These are phyloP conservation scores for Ictidomys tridecemlineatus DNA, from an alignment of 2,113 vertebrate species.

Conservation along the genomic window DNA sequence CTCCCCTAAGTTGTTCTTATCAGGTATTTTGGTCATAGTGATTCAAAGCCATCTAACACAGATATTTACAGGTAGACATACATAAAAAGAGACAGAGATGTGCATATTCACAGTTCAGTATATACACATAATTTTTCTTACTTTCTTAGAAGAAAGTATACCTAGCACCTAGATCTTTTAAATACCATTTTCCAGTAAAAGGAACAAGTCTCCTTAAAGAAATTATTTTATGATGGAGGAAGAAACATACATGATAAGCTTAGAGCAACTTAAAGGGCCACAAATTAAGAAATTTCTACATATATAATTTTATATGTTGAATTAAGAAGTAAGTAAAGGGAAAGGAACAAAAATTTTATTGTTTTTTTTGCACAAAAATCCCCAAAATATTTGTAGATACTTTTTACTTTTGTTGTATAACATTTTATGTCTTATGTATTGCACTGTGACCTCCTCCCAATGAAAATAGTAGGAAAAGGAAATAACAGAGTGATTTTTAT, in stretches of 20 bases:
- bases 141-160: neutral
- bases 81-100: no score
- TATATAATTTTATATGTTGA: neutral
- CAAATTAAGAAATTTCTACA: neutral
- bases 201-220: no score
- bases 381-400: neutral
- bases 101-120: neutral
- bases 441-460: neutral
- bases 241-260: neutral
- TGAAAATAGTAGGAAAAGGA: neutral
- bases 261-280: neutral
- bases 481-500: neutral
- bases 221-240: no score
- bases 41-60: no score
- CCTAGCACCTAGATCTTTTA: neutral
- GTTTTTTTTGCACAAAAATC: neutral
- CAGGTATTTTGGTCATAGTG: no score
- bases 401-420: neutral
- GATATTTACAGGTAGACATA: no score
- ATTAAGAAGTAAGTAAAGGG: no score
- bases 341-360: no score
- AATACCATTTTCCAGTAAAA: no score
- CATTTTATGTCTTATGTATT: no score
- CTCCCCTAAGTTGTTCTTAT: no score
- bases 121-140: neutral